A percentile compares a stretch with the other conserved stretches of the same genome.
These are phyloP conservation scores for Ectemnius cavifrons DNA, from an alignment of 2,888 invertebrate genomes.

Conservation along the genomic window DNA sequence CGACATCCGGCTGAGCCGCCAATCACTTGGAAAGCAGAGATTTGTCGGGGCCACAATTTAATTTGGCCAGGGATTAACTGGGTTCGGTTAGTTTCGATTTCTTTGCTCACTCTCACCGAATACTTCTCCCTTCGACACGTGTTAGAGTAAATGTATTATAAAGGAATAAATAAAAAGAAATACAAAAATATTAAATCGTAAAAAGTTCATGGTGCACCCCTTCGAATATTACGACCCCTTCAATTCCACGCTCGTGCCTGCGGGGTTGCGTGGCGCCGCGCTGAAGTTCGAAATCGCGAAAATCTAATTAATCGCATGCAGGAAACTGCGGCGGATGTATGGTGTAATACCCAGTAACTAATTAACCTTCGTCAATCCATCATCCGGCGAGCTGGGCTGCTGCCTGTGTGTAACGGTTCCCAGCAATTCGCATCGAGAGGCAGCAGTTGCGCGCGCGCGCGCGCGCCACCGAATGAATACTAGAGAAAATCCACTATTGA, in stretches of 20 bases:
- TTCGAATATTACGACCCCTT: no score
- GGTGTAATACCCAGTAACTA: constrained; percentile 44
- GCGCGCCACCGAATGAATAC: constrained; percentile 35
- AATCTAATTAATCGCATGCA: constrained; percentile 53
- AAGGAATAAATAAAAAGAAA: no score
- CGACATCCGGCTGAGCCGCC: constrained; percentile 61
- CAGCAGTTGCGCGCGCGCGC: not conserved
- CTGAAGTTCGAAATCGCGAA: constrained; percentile 43
- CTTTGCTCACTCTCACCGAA: no score
- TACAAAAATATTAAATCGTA: no score
- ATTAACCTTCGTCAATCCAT: constrained; percentile 53
- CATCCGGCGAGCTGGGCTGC: constrained; percentile 28
- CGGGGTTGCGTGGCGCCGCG: not conserved
- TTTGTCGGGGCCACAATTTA: constrained; percentile 61
- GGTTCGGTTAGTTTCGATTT: constrained; percentile 18
- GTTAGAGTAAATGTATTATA: no score
- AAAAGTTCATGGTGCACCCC: no score
- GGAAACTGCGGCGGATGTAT: constrained; percentile 51
- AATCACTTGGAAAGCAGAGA: constrained; percentile 63
- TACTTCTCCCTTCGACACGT: no score
- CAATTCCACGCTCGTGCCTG: no score
- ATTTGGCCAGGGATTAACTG: constrained; percentile 59
- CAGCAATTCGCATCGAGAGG: constrained; percentile 46
- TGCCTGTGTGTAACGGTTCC: constrained; percentile 5
- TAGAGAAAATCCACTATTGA: constrained; percentile 40